These are phyloP conservation scores for Heptranchias perlo DNA, from an alignment of 2,113 vertebrate genomes.

Conservation along the genomic window DNA sequence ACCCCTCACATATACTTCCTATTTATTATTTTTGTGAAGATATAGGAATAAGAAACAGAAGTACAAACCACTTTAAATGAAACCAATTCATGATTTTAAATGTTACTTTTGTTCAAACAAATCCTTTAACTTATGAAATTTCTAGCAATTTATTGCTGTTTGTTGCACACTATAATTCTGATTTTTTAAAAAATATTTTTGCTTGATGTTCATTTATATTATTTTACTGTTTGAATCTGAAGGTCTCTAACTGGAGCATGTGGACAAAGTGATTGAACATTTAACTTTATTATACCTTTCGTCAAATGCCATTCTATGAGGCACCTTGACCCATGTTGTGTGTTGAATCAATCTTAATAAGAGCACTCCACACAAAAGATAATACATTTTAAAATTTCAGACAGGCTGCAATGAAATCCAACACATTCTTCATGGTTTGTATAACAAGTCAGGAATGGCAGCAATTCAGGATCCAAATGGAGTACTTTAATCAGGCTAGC, in stretches of 20 bases:
- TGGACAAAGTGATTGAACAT: slow-evolving; percentile 23
- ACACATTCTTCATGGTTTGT: neutral
- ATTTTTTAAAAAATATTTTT: neutral
- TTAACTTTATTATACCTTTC: neutral
- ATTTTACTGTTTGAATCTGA: neutral
- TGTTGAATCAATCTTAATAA: slow-evolving; percentile 18
- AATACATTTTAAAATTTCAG: slow-evolving; percentile 5
- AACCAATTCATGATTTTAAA: neutral
- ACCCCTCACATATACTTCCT: neutral
- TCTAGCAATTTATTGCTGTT: neutral
- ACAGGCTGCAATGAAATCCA: neutral
- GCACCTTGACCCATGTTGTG: neutral
- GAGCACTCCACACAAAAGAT: neutral
- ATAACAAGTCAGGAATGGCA: neutral
- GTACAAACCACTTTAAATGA: neutral
- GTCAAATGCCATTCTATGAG: neutral
- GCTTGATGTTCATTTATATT: neutral
- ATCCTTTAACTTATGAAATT: neutral
- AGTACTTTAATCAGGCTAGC: neutral
- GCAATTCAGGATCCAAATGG: neutral
- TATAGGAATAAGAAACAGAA: neutral
- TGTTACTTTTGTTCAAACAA: neutral
- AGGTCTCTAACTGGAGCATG: neutral
- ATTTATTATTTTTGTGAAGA: neutral
- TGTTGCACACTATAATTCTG: neutral